A percentile compares a stretch with the other conserved stretches of the same genome.
phyloP scores from a whole-genome alignment of 2,888 invertebrate genomes.

The Lobophora halterata region DNA sequence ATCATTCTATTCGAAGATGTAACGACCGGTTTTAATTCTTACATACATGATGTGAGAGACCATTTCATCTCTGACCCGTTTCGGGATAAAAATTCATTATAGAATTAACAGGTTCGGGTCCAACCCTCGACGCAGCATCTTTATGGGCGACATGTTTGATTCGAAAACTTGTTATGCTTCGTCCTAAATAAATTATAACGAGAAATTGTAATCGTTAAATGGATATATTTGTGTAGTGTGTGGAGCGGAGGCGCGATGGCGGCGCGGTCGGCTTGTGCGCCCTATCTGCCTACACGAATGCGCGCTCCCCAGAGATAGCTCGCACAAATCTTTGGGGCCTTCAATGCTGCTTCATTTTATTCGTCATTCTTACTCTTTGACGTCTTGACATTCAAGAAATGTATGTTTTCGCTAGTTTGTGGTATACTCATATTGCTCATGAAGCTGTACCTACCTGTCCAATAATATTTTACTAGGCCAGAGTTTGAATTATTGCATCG shows the following conservation, averaged over 20 bases:
- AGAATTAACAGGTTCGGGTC: constrained; percentile 68
- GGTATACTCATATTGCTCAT: constrained; percentile 1
- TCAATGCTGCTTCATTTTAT: constrained; percentile 60
- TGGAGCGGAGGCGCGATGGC: constrained; percentile 50
- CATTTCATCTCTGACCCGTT: constrained; percentile 58
- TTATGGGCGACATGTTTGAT: constrained; percentile 81
- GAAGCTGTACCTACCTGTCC: constrained; percentile 2
- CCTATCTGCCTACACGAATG: constrained; percentile 75
- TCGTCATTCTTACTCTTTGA: constrained; percentile 44
- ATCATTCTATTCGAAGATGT: constrained; percentile 64
- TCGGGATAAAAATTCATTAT: constrained; percentile 69
- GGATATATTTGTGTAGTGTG: constrained; percentile 74
- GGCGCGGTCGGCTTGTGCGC: constrained; percentile 32
- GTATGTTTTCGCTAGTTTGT: constrained; percentile 29
- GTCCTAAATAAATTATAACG: constrained; percentile 80
- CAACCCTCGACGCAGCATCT: constrained; percentile 77
- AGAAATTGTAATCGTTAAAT: constrained; percentile 80
- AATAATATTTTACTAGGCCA: no score
- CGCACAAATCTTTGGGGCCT: constrained; percentile 64
- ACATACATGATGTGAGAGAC: constrained; percentile 67
- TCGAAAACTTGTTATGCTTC: constrained; percentile 81
- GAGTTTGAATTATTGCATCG: no score
- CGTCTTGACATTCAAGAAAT: constrained; percentile 40
- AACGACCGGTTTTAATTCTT: constrained; percentile 78
- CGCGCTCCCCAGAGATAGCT: constrained; percentile 67